Percentiles rank a stretch among this genome's conserved stretches.
phyloP scores from a whole-genome alignment of 2,797 vertebrate species.

The Poecilia gillii region DNA sequence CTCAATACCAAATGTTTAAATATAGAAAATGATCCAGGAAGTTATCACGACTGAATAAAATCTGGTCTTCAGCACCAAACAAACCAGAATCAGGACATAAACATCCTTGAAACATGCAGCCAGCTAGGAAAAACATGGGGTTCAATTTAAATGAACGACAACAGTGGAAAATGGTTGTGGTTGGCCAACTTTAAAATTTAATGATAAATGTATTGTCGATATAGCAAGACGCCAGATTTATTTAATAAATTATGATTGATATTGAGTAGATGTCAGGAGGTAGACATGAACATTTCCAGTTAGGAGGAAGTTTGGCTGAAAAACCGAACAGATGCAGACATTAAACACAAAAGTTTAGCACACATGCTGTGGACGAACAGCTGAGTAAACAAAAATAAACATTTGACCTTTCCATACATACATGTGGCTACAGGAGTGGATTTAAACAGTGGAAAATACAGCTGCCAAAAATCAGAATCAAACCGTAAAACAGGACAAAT shows the following conservation, averaged over 20 bases:
- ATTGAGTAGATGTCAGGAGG: background rate
- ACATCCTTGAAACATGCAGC: background rate
- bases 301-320: background rate
- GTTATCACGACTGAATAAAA: background rate
- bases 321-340: constrained; percentile 34
- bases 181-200: background rate
- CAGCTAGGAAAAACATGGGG: background rate
- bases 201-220: background rate
- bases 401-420: constrained; percentile 10
- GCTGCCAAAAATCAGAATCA: background rate
- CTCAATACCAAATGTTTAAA: background rate
- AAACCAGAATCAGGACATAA: background rate
- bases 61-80: background rate
- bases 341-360: constrained; percentile 8
- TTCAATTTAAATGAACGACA: background rate
- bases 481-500: background rate
- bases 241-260: background rate
- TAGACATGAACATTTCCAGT: background rate
- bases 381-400: constrained; percentile 41
- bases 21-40: background rate
- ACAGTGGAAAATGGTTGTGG: background rate
- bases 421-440: background rate
- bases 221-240: background rate
- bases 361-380: constrained; percentile 34
- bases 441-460: background rate